Evolutionary conservation across 2,888 invertebrate species (phyloP), one percentile per base, ranked within the genome.

Genomic region (Caenorhabditis angaria): DNA sequence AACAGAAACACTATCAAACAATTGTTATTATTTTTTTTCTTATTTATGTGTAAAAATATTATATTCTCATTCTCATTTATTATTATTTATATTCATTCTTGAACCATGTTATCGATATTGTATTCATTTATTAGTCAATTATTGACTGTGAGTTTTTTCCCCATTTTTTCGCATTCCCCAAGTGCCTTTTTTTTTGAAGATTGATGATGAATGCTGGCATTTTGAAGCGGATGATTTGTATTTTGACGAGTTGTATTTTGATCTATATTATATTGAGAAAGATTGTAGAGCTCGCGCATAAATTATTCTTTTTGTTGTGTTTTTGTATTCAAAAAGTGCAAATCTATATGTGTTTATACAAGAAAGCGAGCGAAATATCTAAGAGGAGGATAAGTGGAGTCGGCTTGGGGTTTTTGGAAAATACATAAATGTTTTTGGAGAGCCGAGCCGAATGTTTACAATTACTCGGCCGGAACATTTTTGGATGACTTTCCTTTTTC

Each of bases 241-340:
- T 60, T 70, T 77, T 64, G 69, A 73, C n/a, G 68, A 68, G 50
- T 60, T 77, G 54, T 61, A 68, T 65, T 73, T 77, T 50, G 70
- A 73, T 53, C 61, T 65, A 20, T 71, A 66, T 5, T 61, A 27
- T 27, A n/a, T 55, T 22, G 50, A 57, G 5, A 20, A 24, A 8
- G 5, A 14, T 25, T 18, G 5, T 65, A 71, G 70, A 51, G 62
- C 62, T 60, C 70, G 66, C 32, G 71, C 71, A 24, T 71, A 61
- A 71, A 29, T 55, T n/a, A 25, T 27, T 54, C 32, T 20, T 56
- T 56, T 56, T 18, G 10, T 27, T 70, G 70, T 61, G n/a, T n/a
- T n/a, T n/a, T n/a, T n/a, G n/a, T n/a, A n/a, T n/a, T n/a, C n/a
- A n/a, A n/a, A n/a, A n/a, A n/a, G n/a, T n/a, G n/a, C n/a, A n/a